Base-by-base conservation (phyloP, 2,888 invertebrate species). In the Lysandra bellargus region DNA sequence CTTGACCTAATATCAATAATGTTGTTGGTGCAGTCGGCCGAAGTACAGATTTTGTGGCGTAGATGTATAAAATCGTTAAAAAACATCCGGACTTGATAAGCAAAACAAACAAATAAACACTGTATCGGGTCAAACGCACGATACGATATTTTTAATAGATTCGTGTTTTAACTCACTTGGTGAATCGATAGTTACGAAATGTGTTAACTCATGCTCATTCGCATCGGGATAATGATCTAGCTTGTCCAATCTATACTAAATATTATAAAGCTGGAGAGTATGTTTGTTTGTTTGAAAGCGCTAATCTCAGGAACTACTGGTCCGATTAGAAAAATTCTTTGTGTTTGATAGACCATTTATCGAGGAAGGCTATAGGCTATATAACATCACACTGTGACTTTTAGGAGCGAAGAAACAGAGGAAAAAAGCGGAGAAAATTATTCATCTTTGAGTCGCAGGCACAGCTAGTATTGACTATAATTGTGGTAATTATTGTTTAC, bases 81-180 rank as follows among this genome's bases (percentile, higher is more conserved):
- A 94, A 94, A 94, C 94, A 94, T 94, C 94, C 94, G 94, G 94
- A 90, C 91, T 90, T 93, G 94, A 94, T 94, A 94, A 94, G 92
- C 89, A 87, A 89, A 90, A 92, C 93, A 92, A 93, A 94, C 93
- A 94, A 94, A 93, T 88, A 94, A 92, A 89, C 90, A 85, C 89
- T 91, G 90, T 94, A 94, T 93, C 93, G 89, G 92, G 90, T 91
- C 92, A 92, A 89, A 90, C 89, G 90, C 91, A 92, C 92, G 92
- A 92, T 92, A 94, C 87, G 90, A 87, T 88, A 85, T 87, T 89
- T 89, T 89, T 87, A 92, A 91, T 91, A 87, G 85, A 87, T 90
- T 76, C 76, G 57, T 76, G 76, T 76, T 76, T 53, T 53, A 76
- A 57, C 33, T 57, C 53, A 53, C 76, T 53, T 49, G 75, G 33